Evolutionary conservation across 1,140 invertebrate species (phyloP).

Genomic region (Drosophila rhopaloa): DNA sequence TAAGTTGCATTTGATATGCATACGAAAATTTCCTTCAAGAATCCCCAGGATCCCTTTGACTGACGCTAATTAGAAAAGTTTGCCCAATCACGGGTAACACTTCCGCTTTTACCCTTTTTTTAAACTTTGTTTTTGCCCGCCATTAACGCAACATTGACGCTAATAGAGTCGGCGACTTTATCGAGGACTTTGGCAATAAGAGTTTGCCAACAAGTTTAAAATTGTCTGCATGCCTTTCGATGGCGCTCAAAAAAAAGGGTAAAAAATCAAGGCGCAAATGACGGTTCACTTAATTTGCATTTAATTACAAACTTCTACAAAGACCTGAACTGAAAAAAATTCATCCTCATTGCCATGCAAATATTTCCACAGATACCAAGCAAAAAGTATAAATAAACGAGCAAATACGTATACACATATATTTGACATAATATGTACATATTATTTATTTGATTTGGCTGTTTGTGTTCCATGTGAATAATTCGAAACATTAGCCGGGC

Average conservation of each 20-base stretch:
- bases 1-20: constrained; percentile 61
- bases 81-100: constrained; percentile 41
- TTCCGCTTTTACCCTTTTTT: constrained; percentile 28
- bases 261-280: constrained; percentile 63
- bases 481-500: constrained; percentile 5
- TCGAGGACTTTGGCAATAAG: constrained; percentile 61
- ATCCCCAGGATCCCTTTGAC: constrained; percentile 20
- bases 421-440: neutral
- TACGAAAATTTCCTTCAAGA: constrained; percentile 28
- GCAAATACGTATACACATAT: constrained; percentile 4
- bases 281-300: constrained; percentile 76
- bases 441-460: constrained; percentile 14
- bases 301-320: constrained; percentile 74
- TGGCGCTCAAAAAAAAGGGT: constrained; percentile 38
- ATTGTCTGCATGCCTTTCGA: constrained; percentile 53
- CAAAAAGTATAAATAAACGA: constrained; percentile 2
- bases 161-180: constrained; percentile 61
- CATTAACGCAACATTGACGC: constrained; percentile 69
- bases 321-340: constrained; percentile 17
- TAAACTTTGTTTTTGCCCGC: constrained; percentile 9
- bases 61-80: constrained; percentile 78
- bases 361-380: constrained; percentile 23
- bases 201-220: constrained; percentile 67
- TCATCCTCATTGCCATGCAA: constrained; percentile 22
- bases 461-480: neutral